Evolutionary conservation across 2,888 invertebrate species (phyloP).

Genomic region (Tridacna crocea): DNA sequence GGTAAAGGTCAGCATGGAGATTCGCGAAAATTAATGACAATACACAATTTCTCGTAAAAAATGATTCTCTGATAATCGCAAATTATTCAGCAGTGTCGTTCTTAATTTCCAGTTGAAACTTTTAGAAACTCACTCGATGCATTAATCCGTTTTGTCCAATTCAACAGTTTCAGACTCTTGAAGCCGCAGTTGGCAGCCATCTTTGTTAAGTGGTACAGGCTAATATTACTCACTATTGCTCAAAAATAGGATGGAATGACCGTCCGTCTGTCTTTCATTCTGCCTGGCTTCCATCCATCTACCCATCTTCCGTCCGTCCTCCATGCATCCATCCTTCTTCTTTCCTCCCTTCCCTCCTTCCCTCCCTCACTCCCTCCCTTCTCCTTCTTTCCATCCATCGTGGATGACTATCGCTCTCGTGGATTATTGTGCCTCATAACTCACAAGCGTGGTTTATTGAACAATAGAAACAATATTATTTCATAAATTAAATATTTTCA

Average conservation of each 20-base stretch:
- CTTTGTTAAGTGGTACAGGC: background rate
- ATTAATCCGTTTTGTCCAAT: background rate
- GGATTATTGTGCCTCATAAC: too few relatives aligned
- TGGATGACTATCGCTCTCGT: background rate
- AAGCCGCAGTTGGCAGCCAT: background rate
- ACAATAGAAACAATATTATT: too few relatives aligned
- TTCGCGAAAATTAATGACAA: conserved; percentile 15
- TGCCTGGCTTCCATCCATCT: too few relatives aligned
- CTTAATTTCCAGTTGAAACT: background rate
- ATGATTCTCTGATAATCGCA: background rate
- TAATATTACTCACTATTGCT: background rate
- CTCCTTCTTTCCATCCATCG: background rate
- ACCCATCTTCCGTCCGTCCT: too few relatives aligned
- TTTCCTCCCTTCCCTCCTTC: background rate
- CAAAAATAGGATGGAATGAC: too few relatives aligned
- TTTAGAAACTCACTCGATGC: background rate
- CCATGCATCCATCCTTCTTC: background rate
- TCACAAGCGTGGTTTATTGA: too few relatives aligned
- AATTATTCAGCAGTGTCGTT: background rate
- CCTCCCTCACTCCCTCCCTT: background rate
- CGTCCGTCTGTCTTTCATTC: too few relatives aligned
- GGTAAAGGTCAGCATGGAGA: background rate
- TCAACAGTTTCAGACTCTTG: background rate
- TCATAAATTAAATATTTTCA: too few relatives aligned
- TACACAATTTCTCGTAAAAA: background rate